These are phyloP conservation scores for Phymorhynchus buccinoides DNA, from an alignment of 1,140 invertebrate species.

Conservation along the genomic window DNA sequence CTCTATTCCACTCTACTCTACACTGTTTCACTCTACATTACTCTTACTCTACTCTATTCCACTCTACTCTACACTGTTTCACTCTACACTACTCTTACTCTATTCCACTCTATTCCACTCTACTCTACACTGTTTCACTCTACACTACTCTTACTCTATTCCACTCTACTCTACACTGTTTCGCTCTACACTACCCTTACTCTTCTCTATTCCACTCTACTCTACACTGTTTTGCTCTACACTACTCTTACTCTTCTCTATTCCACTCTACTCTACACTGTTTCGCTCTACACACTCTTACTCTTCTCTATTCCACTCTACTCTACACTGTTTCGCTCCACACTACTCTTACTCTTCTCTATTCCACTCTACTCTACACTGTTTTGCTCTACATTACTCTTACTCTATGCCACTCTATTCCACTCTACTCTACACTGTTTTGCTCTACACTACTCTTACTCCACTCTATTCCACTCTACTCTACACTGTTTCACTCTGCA, in stretches of 20 bases:
- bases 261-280: no score
- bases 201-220: no score
- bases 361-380: conserved; percentile 24
- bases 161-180: not conserved
- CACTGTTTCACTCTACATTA: no score
- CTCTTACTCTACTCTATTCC: no score
- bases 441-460: not conserved
- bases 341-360: conserved; percentile 30
- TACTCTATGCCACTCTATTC: conserved; percentile 13
- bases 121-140: not conserved
- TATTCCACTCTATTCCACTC: not conserved
- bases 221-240: no score
- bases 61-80: not conserved
- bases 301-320: conserved; percentile 29
- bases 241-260: no score
- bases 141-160: not conserved
- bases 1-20: no score
- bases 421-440: no score
- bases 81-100: not conserved
- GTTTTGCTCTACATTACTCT: conserved; percentile 14
- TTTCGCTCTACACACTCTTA: conserved; percentile 22
- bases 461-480: not conserved
- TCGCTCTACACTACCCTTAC: not conserved
- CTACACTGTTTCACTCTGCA: not conserved
- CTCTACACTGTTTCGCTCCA: conserved; percentile 20